Base-by-base conservation (phyloP, 2,888 invertebrate genomes). In the Boloria euphrosyne region DNA sequence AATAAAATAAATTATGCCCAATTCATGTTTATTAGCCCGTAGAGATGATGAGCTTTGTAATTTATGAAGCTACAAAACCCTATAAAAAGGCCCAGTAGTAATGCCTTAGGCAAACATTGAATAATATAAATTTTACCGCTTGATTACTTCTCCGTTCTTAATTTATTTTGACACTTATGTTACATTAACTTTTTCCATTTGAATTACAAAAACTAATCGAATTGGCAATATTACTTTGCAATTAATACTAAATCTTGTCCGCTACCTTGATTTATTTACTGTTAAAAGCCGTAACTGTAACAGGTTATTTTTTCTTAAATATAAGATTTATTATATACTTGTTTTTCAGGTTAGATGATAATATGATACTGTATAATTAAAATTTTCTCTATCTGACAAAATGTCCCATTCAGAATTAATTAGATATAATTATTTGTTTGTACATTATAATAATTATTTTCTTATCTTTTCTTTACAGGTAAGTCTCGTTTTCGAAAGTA, bases 401-500 rank as follows among this genome's bases (percentile, higher is more conserved):
- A 38, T 38, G 7, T 38, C 31, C 31, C 0, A 31, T 10, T 38
- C 0, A 10, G 31, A 3, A 38, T 10, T 10, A 38, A 38, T 10
- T 38, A 38, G 2, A 38, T 38, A 38, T 38, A 31, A 4, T 22
- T 13, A 54, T 14, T 43, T 22, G 4, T 44, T 13, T 16, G 16
- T 38, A 54, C 16, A 6, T 43, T 38, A 55, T 52, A 65, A 70
- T 68, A 57, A 62, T 44, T 17, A 18, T n/a, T 70, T 65, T 44
- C 49, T 22, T 70, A 67, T 65, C 65, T 71, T 67, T 74, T 71
- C 57, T 73, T 82, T 79, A 70, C 82, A 87, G 85, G 87, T 87
- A 84, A 85, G 87, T 84, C 69, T 68, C 55, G 55, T 44, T 51
- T n/a, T n/a, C 55, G 14, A 46, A 58, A 44, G 16, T 13, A 59